A percentile compares a stretch with the other conserved stretches of the same genome.
Conservation (phyloP, 1,140 invertebrate species). For the Sweltsa coloradensis region DNA sequence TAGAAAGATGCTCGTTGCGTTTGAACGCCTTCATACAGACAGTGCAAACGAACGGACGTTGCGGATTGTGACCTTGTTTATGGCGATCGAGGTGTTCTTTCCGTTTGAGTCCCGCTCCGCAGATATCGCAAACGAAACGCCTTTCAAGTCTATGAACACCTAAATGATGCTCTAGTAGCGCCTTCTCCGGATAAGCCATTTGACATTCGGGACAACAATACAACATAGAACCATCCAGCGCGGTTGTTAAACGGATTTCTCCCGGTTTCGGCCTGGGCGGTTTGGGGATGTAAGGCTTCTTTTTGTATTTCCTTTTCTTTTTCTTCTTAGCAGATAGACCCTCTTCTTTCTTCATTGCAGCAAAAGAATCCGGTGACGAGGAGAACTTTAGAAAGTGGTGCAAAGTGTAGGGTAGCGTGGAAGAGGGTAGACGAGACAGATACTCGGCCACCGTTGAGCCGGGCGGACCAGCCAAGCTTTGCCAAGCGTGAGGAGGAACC, state of each 20-base stretch:
- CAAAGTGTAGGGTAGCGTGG: constrained; percentile 28
- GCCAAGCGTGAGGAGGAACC: constrained; percentile 4
- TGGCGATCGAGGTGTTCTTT: constrained; percentile 30
- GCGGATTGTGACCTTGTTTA: constrained; percentile 24
- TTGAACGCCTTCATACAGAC: constrained; percentile 77
- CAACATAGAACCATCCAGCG: constrained; percentile 29
- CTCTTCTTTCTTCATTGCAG: constrained; percentile 25
- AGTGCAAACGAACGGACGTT: constrained; percentile 54
- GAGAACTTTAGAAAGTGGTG: constrained; percentile 33
- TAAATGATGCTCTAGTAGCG: constrained; percentile 32
- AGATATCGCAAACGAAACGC: constrained; percentile 22
- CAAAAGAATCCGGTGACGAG: constrained; percentile 21
- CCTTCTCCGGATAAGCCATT: constrained; percentile 28
- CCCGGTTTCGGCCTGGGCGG: constrained; percentile 28
- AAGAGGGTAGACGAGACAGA: constrained; percentile 31
- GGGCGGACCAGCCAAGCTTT: constrained; percentile 5
- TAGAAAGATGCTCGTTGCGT: constrained; percentile 67
- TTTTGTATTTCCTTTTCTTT: constrained; percentile 31
- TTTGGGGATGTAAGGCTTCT: constrained; percentile 8
- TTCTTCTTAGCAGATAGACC: constrained; percentile 27
- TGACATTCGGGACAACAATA: constrained; percentile 37
- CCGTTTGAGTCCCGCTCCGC: constrained; percentile 23
- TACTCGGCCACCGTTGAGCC: constrained; percentile 28
- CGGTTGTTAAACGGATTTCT: constrained; percentile 32
- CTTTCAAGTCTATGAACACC: constrained; percentile 28